A percentile compares a stretch with the other conserved stretches of the same genome.
Evolutionary conservation across 2,797 vertebrate genomes (phyloP).

Genomic region (Garrulus glandarius): DNA sequence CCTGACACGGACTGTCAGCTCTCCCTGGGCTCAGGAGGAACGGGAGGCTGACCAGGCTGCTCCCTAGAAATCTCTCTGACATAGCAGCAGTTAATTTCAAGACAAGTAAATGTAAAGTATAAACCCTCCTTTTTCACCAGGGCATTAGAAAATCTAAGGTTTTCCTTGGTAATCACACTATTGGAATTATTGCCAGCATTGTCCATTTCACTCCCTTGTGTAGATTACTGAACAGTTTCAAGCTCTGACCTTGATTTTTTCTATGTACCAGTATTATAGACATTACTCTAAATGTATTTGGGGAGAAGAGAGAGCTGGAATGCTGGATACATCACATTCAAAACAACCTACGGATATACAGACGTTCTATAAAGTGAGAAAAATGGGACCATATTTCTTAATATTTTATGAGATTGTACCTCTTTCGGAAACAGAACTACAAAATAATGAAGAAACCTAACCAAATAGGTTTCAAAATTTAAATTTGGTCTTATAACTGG

Average conservation of each 20-base stretch:
- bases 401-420: background rate
- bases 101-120: background rate
- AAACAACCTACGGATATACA: background rate
- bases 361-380: background rate
- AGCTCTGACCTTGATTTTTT: background rate
- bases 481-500: background rate
- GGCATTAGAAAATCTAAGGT: background rate
- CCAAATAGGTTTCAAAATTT: background rate
- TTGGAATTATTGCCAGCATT: accelerated
- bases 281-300: background rate
- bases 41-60: background rate
- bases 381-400: background rate
- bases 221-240: background rate
- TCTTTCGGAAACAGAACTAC: background rate
- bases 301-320: background rate
- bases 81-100: background rate
- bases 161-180: background rate
- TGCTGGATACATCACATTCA: background rate
- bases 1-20: background rate
- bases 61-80: background rate
- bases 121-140: background rate
- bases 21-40: background rate
- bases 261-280: background rate
- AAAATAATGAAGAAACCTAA: background rate
- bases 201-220: background rate